A percentile compares a stretch with the other conserved stretches of the same genome.
phyloP scores from a whole-genome alignment of 2,797 vertebrate genomes.

The Anguilla marmorata region DNA sequence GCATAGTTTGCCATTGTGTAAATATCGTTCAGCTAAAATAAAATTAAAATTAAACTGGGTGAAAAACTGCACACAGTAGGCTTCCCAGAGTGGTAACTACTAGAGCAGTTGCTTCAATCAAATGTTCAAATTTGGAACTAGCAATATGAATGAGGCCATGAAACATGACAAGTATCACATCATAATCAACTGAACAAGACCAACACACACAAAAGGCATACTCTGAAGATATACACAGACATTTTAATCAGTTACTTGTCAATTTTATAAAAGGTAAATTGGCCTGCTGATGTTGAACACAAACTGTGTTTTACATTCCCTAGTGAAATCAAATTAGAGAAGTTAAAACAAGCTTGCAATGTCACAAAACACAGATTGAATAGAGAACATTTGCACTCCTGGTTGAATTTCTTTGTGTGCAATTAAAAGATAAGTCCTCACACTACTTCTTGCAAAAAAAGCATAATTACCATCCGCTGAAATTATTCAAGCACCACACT shows the following conservation, averaged over 20 bases:
- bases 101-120: not conserved
- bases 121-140: not conserved
- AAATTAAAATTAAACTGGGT: not conserved
- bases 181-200: not conserved
- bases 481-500: not conserved
- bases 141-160: not conserved
- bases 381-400: not conserved
- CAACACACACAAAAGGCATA: not conserved
- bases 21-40: not conserved
- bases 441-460: not conserved
- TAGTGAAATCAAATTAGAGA: not conserved
- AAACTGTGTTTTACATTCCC: constrained; percentile 30
- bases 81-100: not conserved
- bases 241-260: constrained; percentile 71
- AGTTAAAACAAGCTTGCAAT: not conserved
- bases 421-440: not conserved
- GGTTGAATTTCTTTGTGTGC: not conserved
- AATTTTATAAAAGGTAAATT: constrained; percentile 56
- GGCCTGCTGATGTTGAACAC: constrained; percentile 53
- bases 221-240: constrained; percentile 54
- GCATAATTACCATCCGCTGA: not conserved
- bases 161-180: not conserved
- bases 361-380: not conserved
- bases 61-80: not conserved
- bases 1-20: not conserved